Base-by-base conservation (phyloP, 2,888 invertebrate genomes). In the Hofmannophila pseudospretella region DNA sequence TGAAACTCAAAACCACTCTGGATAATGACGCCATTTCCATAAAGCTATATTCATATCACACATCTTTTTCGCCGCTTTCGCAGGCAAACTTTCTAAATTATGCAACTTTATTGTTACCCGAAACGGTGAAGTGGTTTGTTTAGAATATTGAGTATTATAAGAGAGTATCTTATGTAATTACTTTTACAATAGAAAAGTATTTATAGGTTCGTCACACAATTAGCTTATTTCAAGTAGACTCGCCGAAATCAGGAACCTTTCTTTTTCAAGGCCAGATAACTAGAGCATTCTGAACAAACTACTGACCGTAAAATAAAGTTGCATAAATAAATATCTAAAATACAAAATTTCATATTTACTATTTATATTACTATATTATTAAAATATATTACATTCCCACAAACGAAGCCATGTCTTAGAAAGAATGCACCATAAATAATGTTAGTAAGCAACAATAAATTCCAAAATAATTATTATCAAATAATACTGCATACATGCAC, bases 401-500 rank as follows among this genome's bases (percentile, higher is more conserved):
- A 45, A 38, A 36, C 41, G 30, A 41, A 42, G 39, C 37, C 63
- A 53, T 45, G 30, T 32, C 34, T 38, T 27, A 42, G 35, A 34
- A 27, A 19, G 36, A 26, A 36, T 43, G 37, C 38, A 40, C 23
- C 33, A 36, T 34, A 12, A 32, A 32, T 32, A 39, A 50, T 42
- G 54, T 53, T 54, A 61, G 58, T 53, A 64, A 67, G 67, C 68
- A 63, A 60, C 55, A 55, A 56, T 38, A 47, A 54, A 47, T 41
- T 51, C n/a, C 59, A 70, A 70, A 62, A 68, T 80, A 80, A 79
- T 80, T 8, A 55, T 47, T 41, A 51, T 59, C 69, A 70, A 62
- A 68, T 80, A 81, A 79, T 80, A 80, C 80, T 80, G 78, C 74
- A 74, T 57, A 63, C 80, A 74, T 79, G 76, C 78, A 69, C 54